Conservation (phyloP, 2,888 invertebrate species). For the Dryadula phaetusa region DNA sequence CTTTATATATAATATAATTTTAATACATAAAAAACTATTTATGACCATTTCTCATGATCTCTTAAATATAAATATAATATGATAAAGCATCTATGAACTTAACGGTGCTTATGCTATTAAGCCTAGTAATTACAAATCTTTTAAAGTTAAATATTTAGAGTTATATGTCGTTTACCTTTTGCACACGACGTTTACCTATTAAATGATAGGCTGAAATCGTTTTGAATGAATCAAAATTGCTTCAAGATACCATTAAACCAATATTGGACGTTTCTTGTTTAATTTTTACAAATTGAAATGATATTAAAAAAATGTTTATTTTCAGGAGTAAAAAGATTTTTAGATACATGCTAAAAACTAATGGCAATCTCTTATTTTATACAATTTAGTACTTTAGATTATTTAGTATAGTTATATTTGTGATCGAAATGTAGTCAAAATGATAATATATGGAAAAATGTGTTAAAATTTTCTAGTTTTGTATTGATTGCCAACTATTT, state of each 20-base stretch:
- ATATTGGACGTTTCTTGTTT: too few species aligned
- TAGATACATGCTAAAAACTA: too few species aligned
- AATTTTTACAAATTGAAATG: too few species aligned
- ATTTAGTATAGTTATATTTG: constrained; percentile 11
- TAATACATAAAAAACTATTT: not conserved
- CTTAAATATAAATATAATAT: too few species aligned
- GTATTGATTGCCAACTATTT: constrained; percentile 7
- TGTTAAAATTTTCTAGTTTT: not conserved
- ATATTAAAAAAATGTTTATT: too few species aligned
- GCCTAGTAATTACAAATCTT: not conserved
- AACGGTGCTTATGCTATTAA: not conserved
- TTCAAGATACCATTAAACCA: not conserved
- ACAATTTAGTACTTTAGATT: not conserved
- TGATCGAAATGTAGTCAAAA: constrained; percentile 25
- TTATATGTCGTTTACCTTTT: too few species aligned
- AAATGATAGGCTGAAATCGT: not conserved
- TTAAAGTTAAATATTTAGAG: not conserved
- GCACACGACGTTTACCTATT: not conserved
- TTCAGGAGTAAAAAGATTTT: too few species aligned
- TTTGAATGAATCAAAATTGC: not conserved
- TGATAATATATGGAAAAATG: not conserved
- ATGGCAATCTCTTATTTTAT: too few species aligned
- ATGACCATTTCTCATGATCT: constrained; percentile 7
- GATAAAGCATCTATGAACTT: not conserved
- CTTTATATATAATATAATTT: too few species aligned